Evolutionary conservation across 2,113 vertebrate genomes (phyloP), one percentile per base, ranked within the genome.

Genomic region (Nerophis ophidion): DNA sequence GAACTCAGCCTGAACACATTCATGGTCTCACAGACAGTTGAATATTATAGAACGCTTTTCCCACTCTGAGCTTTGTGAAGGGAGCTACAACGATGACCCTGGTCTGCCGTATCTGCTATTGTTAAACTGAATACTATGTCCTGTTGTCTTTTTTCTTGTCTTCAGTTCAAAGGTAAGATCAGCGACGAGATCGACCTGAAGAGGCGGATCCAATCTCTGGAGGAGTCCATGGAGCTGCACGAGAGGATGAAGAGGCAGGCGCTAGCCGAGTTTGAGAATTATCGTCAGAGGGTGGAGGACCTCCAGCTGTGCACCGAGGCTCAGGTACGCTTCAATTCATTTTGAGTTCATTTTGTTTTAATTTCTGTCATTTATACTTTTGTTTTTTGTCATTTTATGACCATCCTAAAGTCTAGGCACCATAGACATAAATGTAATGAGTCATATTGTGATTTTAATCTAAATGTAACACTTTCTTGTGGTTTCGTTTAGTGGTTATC

Each of bases 271-370:
- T 98, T 99, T 58, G 94, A 98, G 83, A 93, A 93, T 16, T 99
- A 98, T 75, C 95, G 95, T 16, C 96, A 91, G 71, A 87, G 95
- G 57, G 93, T 98, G 70, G 95, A 98, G 84, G 97, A 98, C 88
- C 94, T 93, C 92, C 95, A 97, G 66, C 92, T 98, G 40, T 97
- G 95, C 87, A 93, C 94, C 1, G 97, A 98, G 87, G 95, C 97
- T 7, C 86, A 88, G 86, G 86, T 88, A 75, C 10, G 40, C 40
- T 44, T 44, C 40, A 44, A 3, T 44, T 44, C 6, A 11, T 9
- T 38, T 38, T 38, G 36, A 38, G 26, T 26, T 3, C 26, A 26
- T 1, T 19, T 50, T 46, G 12, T n/a, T 47, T 17, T 5, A 5
- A 26, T 26, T 26, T 26, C 26, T 49, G 8, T 19, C 48, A n/a